Evolutionary conservation across 2,888 invertebrate genomes (phyloP).

Genomic region (Philonicus albiceps): DNA sequence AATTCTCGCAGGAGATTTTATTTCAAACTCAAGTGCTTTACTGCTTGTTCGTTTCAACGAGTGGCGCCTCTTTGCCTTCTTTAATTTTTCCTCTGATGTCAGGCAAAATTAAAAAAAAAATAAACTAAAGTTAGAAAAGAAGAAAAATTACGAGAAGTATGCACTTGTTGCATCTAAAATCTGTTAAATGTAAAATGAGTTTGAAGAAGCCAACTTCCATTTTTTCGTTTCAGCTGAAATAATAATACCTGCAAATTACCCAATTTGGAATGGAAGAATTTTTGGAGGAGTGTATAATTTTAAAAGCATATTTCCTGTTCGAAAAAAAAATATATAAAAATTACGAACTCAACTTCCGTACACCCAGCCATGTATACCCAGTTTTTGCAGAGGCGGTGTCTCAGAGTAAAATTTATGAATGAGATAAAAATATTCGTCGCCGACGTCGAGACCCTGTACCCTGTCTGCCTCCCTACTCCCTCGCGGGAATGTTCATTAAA

Average conservation of each 20-base stretch:
- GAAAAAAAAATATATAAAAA: neutral
- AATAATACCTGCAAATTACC: neutral
- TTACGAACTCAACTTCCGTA: neutral
- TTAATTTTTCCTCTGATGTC: neutral
- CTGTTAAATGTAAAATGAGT: neutral
- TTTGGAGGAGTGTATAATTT: neutral
- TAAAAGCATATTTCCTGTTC: neutral
- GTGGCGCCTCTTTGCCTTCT: neutral
- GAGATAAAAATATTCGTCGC: slow-evolving; percentile 25
- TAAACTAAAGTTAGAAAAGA: neutral
- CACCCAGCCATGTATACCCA: neutral
- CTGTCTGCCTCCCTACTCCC: neutral
- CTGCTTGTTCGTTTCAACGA: neutral
- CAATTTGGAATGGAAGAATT: neutral
- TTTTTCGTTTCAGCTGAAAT: neutral
- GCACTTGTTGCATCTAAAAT: neutral
- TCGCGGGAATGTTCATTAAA: slow-evolving; percentile 10
- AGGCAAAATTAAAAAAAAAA: neutral
- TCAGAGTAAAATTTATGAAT: neutral
- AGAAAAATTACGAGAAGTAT: neutral
- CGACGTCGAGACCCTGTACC: too few relatives aligned
- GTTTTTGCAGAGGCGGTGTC: neutral
- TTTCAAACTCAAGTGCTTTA: neutral
- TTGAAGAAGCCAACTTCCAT: neutral
- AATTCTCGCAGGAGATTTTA: neutral